Evolutionary conservation across 2,888 invertebrate species (phyloP).

Genomic region (Lithophane ornitopus): DNA sequence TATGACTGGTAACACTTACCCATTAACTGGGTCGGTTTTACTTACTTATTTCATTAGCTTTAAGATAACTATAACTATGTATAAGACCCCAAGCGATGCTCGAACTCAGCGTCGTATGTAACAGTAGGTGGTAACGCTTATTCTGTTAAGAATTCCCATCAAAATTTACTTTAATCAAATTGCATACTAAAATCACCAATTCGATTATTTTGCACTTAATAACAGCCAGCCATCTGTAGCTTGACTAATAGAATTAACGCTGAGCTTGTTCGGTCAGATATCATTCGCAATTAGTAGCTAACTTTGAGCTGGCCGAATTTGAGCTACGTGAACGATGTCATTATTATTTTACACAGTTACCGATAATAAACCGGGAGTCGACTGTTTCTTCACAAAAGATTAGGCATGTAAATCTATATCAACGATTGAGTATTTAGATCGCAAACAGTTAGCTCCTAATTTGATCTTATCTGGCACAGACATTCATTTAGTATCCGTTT

Average conservation of each 20-base stretch:
- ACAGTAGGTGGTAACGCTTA: constrained; percentile 43
- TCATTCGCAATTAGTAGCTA: constrained; percentile 23
- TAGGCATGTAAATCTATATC: constrained; percentile 31
- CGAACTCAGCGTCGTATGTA: constrained; percentile 43
- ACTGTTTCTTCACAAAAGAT: constrained; percentile 4
- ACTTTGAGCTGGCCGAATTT: constrained; percentile 16
- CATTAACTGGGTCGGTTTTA: constrained; percentile 66
- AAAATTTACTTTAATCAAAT: constrained; percentile 44
- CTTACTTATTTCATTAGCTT: constrained; percentile 54
- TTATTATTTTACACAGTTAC: neutral
- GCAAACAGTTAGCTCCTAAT: constrained; percentile 31
- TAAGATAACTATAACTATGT: constrained; percentile 45
- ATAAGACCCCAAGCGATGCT: constrained; percentile 37
- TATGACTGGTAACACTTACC: constrained; percentile 77
- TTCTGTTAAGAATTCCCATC: constrained; percentile 31
- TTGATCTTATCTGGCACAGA: constrained; percentile 45
- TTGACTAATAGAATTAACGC: constrained; percentile 51
- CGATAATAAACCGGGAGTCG: neutral
- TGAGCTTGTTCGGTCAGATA: constrained; percentile 45
- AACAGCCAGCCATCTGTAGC: constrained; percentile 27
- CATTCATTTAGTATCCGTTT: constrained; percentile 19
- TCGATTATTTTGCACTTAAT: constrained; percentile 19
- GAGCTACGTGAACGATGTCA: neutral
- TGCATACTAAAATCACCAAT: constrained; percentile 39
- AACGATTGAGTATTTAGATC: constrained; percentile 33